These are phyloP conservation scores for Ariolimax columbianus DNA, from an alignment of 2,888 invertebrate genomes.

Conservation along the genomic window DNA sequence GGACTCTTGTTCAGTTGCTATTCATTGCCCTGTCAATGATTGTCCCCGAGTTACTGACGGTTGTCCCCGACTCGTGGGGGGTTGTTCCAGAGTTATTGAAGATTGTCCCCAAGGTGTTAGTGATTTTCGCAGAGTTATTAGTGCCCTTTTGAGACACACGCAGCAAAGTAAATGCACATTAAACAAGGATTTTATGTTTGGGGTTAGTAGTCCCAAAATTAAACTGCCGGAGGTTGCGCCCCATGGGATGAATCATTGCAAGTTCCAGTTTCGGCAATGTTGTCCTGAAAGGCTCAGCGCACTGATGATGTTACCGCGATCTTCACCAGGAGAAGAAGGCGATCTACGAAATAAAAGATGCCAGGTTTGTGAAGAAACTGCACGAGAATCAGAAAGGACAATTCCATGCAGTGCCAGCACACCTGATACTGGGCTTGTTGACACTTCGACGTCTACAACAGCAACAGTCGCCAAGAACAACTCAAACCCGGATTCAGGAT, in stretches of 20 bases:
- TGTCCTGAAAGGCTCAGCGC: too few species aligned
- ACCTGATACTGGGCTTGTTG: neutral
- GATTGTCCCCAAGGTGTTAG: neutral
- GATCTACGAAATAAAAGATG: neutral
- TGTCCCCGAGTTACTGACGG: neutral
- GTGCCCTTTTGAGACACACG: neutral
- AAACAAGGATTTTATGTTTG: neutral
- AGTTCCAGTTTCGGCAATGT: neutral
- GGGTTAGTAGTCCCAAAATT: neutral
- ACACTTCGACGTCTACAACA: neutral
- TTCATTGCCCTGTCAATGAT: too few species aligned
- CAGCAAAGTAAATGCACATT: neutral
- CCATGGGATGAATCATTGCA: neutral
- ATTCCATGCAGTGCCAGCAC: neutral
- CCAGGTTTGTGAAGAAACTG: neutral
- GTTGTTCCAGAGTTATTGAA: too few species aligned
- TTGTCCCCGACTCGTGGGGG: too few species aligned
- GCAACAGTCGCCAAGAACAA: neutral
- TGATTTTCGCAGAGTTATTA: neutral
- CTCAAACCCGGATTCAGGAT: constrained; percentile 38
- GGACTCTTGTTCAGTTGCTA: too few species aligned
- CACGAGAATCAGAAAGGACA: neutral
- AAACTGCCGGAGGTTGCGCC: neutral
- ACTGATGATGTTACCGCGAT: too few species aligned
- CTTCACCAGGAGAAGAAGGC: neutral